Percentiles rank a stretch among this genome's conserved stretches.
phyloP scores from a whole-genome alignment of 2,113 vertebrate genomes.

The Boleophthalmus pectinirostris region DNA sequence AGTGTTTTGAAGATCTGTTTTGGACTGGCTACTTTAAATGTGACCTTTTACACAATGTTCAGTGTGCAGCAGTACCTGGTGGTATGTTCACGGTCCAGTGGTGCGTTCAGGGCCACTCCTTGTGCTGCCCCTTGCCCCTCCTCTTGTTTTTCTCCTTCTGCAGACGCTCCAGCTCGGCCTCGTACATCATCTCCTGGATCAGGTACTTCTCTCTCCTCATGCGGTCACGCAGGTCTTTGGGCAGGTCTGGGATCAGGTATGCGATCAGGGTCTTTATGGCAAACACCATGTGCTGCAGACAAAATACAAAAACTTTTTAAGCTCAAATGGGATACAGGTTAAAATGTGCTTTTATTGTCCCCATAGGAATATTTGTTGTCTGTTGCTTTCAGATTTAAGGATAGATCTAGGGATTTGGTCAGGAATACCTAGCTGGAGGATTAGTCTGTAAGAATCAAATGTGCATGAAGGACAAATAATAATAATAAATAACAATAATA shows the following conservation, averaged over 20 bases:
- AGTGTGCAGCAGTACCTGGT: not conserved
- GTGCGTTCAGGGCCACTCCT: conserved; percentile 87
- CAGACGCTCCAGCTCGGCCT: conserved; percentile 90
- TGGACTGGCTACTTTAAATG: not conserved
- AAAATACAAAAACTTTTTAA: not conserved
- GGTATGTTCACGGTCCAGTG: not conserved
- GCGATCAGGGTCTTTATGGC: conserved; percentile 96
- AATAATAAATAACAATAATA: too few species aligned
- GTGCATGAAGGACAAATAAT: too few species aligned
- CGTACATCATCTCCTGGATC: conserved; percentile 99
- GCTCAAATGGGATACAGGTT: not conserved
- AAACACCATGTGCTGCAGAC: conserved; percentile 91
- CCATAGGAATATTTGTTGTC: not conserved
- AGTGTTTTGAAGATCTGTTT: not conserved
- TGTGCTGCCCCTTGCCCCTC: conserved; percentile 83
- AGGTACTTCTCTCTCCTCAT: conserved; percentile 97
- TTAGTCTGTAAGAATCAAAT: too few species aligned
- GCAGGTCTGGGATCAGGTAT: conserved; percentile 96
- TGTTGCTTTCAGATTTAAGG: too few species aligned
- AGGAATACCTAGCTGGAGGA: too few species aligned
- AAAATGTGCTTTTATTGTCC: not conserved
- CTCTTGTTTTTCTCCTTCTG: conserved; percentile 89
- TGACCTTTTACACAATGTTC: not conserved
- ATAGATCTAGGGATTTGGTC: too few species aligned
- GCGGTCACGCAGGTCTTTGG: conserved; percentile 92